Percentiles rank a stretch among this genome's conserved stretches.
Conservation (phyloP, 2,888 invertebrate species). For the Callyntrura sp. region DNA sequence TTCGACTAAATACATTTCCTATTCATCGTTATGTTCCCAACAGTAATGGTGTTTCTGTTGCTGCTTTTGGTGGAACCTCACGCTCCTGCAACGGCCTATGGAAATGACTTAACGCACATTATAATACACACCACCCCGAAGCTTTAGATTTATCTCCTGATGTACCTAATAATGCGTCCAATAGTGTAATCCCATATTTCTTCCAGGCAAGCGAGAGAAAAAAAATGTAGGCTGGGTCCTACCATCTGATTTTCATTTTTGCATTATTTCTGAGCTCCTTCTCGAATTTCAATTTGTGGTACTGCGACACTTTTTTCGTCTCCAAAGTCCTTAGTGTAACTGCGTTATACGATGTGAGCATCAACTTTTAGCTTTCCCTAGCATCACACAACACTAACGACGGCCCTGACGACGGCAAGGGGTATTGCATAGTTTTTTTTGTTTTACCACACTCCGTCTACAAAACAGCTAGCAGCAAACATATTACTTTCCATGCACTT, state of each 20-base stretch:
- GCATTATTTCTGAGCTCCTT: not conserved
- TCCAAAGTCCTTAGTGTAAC: not conserved
- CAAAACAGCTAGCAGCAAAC: not conserved
- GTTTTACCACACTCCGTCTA: not conserved
- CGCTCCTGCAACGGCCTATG: slow-evolving; percentile 18
- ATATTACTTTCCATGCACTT: slow-evolving; percentile 31
- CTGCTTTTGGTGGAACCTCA: not conserved
- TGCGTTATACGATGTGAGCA: not conserved
- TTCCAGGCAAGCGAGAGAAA: not conserved
- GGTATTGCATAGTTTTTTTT: not conserved
- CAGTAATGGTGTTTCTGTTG: not conserved
- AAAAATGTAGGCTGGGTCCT: not conserved
- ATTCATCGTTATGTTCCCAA: not conserved
- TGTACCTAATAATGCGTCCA: slow-evolving; percentile 22
- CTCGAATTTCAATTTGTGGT: slow-evolving; percentile 23
- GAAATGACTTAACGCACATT: not conserved
- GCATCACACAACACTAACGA: not conserved
- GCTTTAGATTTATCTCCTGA: slow-evolving; percentile 52
- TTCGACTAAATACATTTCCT: not conserved
- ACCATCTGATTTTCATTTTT: slow-evolving; percentile 33
- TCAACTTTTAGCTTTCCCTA: not conserved
- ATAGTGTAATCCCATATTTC: slow-evolving; percentile 22
- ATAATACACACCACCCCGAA: slow-evolving; percentile 1
- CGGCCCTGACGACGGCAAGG: not conserved
- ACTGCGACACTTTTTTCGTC: not conserved